Percentiles rank a stretch among this genome's conserved stretches.
These are phyloP conservation scores for Spilarctia lutea DNA, from an alignment of 2,888 invertebrate genomes.

Conservation along the genomic window DNA sequence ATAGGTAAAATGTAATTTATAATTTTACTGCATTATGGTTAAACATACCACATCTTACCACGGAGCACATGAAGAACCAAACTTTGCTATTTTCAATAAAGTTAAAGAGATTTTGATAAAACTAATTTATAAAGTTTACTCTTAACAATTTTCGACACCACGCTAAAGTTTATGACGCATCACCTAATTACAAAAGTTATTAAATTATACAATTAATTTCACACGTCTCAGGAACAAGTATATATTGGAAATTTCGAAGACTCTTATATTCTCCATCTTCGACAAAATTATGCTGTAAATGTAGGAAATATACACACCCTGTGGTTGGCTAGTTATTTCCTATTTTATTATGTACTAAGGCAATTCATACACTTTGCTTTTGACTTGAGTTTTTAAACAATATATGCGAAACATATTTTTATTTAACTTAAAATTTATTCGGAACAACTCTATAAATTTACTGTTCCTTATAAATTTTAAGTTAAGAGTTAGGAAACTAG, in stretches of 20 bases:
- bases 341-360: background rate
- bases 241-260: background rate
- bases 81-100: background rate
- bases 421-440: background rate
- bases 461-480: too few species aligned
- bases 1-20: background rate
- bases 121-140: background rate
- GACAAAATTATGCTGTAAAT: background rate
- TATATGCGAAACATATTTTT: background rate
- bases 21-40: background rate
- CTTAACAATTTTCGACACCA: background rate
- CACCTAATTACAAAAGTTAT: background rate
- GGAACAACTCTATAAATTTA: too few species aligned
- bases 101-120: background rate
- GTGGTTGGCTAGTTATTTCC: background rate
- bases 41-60: background rate
- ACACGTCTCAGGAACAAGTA: background rate
- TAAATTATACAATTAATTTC: background rate
- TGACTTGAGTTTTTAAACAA: background rate
- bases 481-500: background rate
- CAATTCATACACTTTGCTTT: background rate
- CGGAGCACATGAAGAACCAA: background rate
- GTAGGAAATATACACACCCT: background rate
- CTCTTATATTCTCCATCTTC: background rate
- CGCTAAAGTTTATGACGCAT: background rate